Percentiles rank a stretch among this genome's conserved stretches.
Evolutionary conservation across 2,888 invertebrate genomes (phyloP).

Genomic region (Mycalesis mineus): DNA sequence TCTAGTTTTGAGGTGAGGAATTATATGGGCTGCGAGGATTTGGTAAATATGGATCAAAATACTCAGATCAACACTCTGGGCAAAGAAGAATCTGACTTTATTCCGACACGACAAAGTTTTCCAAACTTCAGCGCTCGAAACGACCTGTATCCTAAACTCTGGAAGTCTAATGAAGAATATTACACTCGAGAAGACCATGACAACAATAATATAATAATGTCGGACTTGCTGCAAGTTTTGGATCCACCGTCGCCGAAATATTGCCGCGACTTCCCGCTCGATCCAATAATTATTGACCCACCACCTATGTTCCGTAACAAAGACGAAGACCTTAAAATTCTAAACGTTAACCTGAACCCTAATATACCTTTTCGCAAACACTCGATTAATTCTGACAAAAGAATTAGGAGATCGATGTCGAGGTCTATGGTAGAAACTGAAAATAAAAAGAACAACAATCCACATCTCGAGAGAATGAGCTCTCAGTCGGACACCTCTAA

Average conservation of each 20-base stretch:
- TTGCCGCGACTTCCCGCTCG: constrained; percentile 46
- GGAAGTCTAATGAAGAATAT: constrained; percentile 68
- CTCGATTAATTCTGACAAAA: constrained; percentile 80
- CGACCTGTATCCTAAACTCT: constrained; percentile 54
- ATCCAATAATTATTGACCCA: constrained; percentile 72
- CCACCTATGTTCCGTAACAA: constrained; percentile 80
- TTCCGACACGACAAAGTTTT: constrained; percentile 80
- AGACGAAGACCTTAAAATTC: constrained; percentile 62
- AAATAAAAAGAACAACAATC: constrained; percentile 48
- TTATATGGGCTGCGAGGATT: constrained; percentile 83
- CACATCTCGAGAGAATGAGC: constrained; percentile 62
- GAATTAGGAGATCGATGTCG: constrained; percentile 66
- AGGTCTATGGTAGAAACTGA: constrained; percentile 69
- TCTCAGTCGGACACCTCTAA: constrained; percentile 65
- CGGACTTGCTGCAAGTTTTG: constrained; percentile 52
- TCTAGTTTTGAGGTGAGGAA: constrained; percentile 77
- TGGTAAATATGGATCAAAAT: constrained; percentile 81
- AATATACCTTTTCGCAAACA: constrained; percentile 72
- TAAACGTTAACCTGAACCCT: constrained; percentile 63
- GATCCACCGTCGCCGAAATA: constrained; percentile 65
- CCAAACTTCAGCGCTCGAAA: constrained; percentile 79
- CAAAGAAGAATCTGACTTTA: constrained; percentile 53
- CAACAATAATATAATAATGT: constrained; percentile 38
- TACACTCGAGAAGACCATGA: constrained; percentile 45
- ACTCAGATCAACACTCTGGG: constrained; percentile 69